These are phyloP conservation scores for Macrobrachium rosenbergii DNA, from an alignment of 1,140 invertebrate genomes.

Conservation along the genomic window DNA sequence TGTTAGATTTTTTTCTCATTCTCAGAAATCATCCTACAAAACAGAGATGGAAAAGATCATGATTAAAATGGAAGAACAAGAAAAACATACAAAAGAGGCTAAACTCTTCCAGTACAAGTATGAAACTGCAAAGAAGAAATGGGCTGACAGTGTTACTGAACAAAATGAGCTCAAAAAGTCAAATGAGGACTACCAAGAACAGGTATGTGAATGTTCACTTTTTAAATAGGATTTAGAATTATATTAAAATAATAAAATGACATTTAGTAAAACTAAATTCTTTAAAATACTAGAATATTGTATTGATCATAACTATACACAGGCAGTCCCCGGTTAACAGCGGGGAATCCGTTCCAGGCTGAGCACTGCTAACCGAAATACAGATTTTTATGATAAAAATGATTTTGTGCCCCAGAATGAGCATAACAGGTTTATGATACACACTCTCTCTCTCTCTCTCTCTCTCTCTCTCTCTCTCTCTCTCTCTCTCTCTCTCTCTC, in stretches of 20 bases:
- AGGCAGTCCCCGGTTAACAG: too few relatives aligned
- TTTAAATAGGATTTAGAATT: neutral
- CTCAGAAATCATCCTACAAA: constrained; percentile 36
- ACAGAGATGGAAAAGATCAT: constrained; percentile 42
- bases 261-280: too few relatives aligned
- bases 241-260: neutral
- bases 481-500: too few relatives aligned
- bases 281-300: too few relatives aligned
- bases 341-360: too few relatives aligned
- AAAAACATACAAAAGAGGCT: constrained; percentile 32
- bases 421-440: too few relatives aligned
- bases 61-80: constrained; percentile 24
- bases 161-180: constrained; percentile 25
- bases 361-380: too few relatives aligned
- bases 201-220: constrained; percentile 15
- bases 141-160: constrained; percentile 9
- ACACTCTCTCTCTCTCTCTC: too few relatives aligned
- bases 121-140: constrained; percentile 51
- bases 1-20: neutral
- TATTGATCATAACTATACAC: too few relatives aligned
- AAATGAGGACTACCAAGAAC: constrained; percentile 39
- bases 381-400: too few relatives aligned
- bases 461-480: too few relatives aligned
- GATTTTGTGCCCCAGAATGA: too few relatives aligned
- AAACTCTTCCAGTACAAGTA: constrained; percentile 32